Percentiles rank a stretch among this genome's conserved stretches.
Evolutionary conservation across 2,888 invertebrate species (phyloP).

Genomic region (Melanchra persicariae): DNA sequence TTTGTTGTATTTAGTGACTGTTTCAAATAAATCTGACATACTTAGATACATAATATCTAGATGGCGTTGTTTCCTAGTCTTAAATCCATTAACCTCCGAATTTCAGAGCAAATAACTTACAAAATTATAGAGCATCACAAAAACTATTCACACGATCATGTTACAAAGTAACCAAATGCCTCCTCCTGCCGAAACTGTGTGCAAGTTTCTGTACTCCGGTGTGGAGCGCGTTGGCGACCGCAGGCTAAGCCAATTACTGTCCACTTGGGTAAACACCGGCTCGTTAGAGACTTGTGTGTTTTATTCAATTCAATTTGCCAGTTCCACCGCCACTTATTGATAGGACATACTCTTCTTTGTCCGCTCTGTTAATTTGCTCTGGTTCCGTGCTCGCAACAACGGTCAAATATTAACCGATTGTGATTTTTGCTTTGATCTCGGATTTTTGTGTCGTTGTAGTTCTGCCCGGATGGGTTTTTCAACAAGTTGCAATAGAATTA

Average conservation of each 20-base stretch:
- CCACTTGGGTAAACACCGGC: slow-evolving; percentile 90
- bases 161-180: slow-evolving; percentile 60
- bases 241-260: slow-evolving; percentile 90
- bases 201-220: slow-evolving; percentile 67
- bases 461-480: background rate
- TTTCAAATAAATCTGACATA: background rate
- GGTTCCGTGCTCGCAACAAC: slow-evolving; percentile 65
- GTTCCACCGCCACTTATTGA: slow-evolving; percentile 88
- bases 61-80: background rate
- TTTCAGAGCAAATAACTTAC: slow-evolving; percentile 25
- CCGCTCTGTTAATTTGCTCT: slow-evolving; percentile 77
- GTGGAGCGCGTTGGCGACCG: slow-evolving; percentile 81
- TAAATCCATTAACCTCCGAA: slow-evolving; percentile 3
- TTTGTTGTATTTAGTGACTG: too few species aligned
- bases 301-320: slow-evolving; percentile 90
- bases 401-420: slow-evolving; percentile 59
- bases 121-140: slow-evolving; percentile 39
- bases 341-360: slow-evolving; percentile 83
- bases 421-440: slow-evolving; percentile 47
- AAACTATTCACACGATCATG: slow-evolving; percentile 26
- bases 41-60: too few species aligned
- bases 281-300: slow-evolving; percentile 91
- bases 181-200: slow-evolving; percentile 70
- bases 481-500: background rate
- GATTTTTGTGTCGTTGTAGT: slow-evolving; percentile 17